Evolutionary conservation across 2,113 vertebrate genomes (phyloP), one percentile per base, ranked within the genome.

Genomic region (Apteryx owenii): DNA sequence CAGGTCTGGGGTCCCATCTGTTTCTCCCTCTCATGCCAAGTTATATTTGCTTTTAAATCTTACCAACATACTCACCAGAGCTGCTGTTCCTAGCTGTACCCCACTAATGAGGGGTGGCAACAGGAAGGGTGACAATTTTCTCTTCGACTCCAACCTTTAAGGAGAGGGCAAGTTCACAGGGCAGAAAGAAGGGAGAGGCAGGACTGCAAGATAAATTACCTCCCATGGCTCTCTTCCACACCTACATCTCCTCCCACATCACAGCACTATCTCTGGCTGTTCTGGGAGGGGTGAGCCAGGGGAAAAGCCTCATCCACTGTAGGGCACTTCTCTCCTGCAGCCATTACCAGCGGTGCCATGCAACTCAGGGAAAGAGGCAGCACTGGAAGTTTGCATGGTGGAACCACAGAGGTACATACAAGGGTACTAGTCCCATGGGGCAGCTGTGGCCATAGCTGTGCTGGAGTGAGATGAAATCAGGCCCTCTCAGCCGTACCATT

Each of bases 101-200:
- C 4, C 62, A 13, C 42, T 7, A 22, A 0, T 1, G 44, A 81
- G 10, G 3, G n/a, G 8, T 81, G 20, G 29, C n/a, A 94, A 26
- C 25, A 69, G 44, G 65, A 48, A 87, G n/a, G 23, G 21, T 12
- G 48, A 78, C 46, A 78, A 54, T 4, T 6, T 13, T 19, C 12
- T 22, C 60, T 73, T 46, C 14, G 50, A 20, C 17, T 56, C 29
- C 28, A 46, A 17, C 12, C 20, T 50, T 38, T 28, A 7, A 50
- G 69, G 42, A 73, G 42, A 84, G 38, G 14, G 0, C 48, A 69
- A 25, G 48, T 18, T 4, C 48, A 20, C 20, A 70, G 75, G 31
- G 44, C 2, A 3, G 44, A 53, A 33, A n/a, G 65, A 23, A 58
- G 46, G 31, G 21, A 72, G 12, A 51, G 36, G 62, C 21, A 81